Evolutionary conservation across 2,888 invertebrate species (phyloP), one percentile per base, ranked within the genome.

Genomic region (Campoplex capitator): DNA sequence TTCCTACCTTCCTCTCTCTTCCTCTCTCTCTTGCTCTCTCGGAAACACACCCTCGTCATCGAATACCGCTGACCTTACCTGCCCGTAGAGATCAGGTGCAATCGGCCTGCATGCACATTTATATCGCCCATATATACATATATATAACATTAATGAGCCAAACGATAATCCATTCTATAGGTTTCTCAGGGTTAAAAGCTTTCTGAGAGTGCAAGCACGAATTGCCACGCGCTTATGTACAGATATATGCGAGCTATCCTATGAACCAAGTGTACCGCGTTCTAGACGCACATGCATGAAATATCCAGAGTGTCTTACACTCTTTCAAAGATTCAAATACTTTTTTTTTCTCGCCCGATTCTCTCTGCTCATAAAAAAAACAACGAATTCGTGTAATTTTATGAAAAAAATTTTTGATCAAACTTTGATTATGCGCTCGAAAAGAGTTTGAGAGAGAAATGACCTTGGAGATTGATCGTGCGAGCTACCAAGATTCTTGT

Each of bases 31-130:
- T 13, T n/a, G 28, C 35, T 45, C 62, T 28, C 18, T 71, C 45
- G 18, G 8, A 62, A 62, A 38, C 38, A 58, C 18, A 62, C 62
- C n/a, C 35, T 32, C 65, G 35, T 51, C 51, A n/a, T 68, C 65
- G 35, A 51, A 70, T 70, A 81, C 16, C 65, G 88, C 90, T 93
- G 93, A 93, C 93, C 93, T 93, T 93, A 92, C 91, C 89, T 90
- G 89, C 91, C 89, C 88, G 77, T 32, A 80, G 51, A 79, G 82
- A 85, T 85, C 87, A 67, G 62, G 74, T 54, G 76, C 58, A 71
- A 68, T 74, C 74, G 79, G 82, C 71, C 42, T 75, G 77, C 83
- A 74, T 85, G 83, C 86, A 86, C 84, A 82, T 83, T 77, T 80
- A 71, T 68, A 68, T 76, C 23, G 4, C 48, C 3, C 38, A 38